Evolutionary conservation across 2,888 invertebrate species (phyloP), one percentile per base, ranked within the genome.

Genomic region (Drosophila vallismaia): DNA sequence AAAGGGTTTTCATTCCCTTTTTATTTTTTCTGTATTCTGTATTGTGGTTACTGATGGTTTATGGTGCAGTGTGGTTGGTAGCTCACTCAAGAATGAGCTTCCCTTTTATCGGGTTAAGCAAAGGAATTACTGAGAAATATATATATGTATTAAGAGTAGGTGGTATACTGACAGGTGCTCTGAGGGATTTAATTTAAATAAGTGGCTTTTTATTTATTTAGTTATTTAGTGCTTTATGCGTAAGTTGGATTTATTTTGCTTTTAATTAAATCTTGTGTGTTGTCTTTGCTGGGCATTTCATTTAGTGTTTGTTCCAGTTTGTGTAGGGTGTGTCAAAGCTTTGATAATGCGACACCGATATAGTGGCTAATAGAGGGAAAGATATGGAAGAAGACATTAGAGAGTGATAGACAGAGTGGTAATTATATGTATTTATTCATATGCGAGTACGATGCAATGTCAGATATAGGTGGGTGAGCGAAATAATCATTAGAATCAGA

Each of bases 321-420:
- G 90, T 89, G 90, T 91, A 83, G 70, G 89, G 88, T 75, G 89
- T 89, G 88, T 91, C 91, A 87, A 91, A 89, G 88, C 91, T 91
- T 90, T 91, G 91, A 80, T 90, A 90, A 87, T 91, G 91, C 84
- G 91, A 90, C 89, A 91, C 89, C 89, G 87, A 90, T 87, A 91
- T 91, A 87, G 90, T 90, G 79, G 91, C 91, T 91, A 89, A 85
- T 82, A 86, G 78, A 74, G 74, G 76, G 72, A 77, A 71, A 84
- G 79, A 81, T 62, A 73, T 75, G 66, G 83, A 76, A 79, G 78
- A 62, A 79, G 71, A 74, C 63, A 81, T 79, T 75, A 80, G 79
- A 71, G 19, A 67, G 19, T 36, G 28, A 66, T 48, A 50, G 31
- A 63, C 49, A 67, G 38, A 54, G 46, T 49, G 26, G 10, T 38